phyloP scores from a whole-genome alignment of 2,888 invertebrate species.

The Drosophila sordidapex region DNA sequence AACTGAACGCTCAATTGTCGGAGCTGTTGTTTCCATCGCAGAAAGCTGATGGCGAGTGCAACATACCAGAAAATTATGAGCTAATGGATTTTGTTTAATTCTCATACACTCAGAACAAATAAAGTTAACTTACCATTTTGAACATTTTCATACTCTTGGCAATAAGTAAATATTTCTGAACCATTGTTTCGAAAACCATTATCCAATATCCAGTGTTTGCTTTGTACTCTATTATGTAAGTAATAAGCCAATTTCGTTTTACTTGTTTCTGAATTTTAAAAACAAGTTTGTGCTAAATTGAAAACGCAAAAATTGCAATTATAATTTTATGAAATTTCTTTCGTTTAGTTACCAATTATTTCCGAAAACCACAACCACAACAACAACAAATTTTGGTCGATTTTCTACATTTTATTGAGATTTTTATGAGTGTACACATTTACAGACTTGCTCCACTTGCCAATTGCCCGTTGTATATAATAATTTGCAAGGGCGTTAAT shows the following conservation, averaged over 20 bases:
- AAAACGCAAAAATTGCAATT: neutral
- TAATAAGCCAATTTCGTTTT: rapidly evolving
- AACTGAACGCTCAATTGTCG: conserved; percentile 73
- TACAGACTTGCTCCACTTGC: conserved; percentile 13
- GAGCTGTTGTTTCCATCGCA: conserved; percentile 51
- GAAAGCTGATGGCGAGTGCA: conserved; percentile 49
- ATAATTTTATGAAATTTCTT: neutral
- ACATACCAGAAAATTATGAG: conserved; percentile 79
- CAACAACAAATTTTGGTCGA: neutral
- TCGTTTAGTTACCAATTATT: neutral
- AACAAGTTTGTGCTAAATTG: neutral
- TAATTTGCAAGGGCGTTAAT: conserved; percentile 58
- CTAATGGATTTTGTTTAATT: conserved; percentile 78
- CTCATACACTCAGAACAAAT: conserved; percentile 8
- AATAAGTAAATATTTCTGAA: no score
- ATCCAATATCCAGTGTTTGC: neutral
- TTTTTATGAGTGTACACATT: conserved; percentile 1
- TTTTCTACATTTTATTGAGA: neutral
- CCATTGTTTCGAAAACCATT: no score
- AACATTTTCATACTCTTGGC: neutral
- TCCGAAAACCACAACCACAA: neutral
- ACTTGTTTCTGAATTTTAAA: neutral
- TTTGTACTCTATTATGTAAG: neutral
- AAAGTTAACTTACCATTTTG: neutral
- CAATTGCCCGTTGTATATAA: conserved; percentile 41